Evolutionary conservation across 2,888 invertebrate species (phyloP).

Genomic region (Amblyjoppa proteus): DNA sequence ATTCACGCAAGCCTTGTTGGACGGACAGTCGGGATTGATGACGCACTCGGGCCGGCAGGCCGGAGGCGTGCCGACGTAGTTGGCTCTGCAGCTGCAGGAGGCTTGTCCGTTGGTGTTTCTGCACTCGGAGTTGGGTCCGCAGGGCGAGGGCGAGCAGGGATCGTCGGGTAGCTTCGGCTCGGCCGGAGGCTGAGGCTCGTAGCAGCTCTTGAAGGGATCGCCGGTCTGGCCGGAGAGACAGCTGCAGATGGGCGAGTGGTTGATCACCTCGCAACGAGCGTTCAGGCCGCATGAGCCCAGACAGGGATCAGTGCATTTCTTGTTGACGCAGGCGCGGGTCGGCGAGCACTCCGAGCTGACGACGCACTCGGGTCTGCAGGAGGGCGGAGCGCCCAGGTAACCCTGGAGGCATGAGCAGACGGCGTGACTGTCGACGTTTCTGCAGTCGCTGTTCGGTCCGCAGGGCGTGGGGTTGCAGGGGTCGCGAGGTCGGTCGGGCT

Average conservation of each 20-base stretch:
- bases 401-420: constrained; percentile 85
- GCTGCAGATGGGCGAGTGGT: constrained; percentile 86
- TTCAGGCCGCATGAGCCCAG: constrained; percentile 85
- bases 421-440: constrained; percentile 83
- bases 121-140: constrained; percentile 93
- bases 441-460: constrained; percentile 84
- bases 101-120: constrained; percentile 88
- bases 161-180: constrained; percentile 83
- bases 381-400: constrained; percentile 85
- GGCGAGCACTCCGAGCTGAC: constrained; percentile 85
- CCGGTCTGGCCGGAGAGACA: constrained; percentile 86
- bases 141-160: constrained; percentile 92
- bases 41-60: constrained; percentile 94
- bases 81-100: constrained; percentile 91
- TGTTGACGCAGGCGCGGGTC: constrained; percentile 89
- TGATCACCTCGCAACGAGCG: constrained; percentile 87
- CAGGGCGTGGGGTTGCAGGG: constrained; percentile 84
- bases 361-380: constrained; percentile 84
- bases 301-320: constrained; percentile 90
- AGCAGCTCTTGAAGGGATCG: constrained; percentile 92
- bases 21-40: constrained; percentile 92
- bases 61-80: constrained; percentile 92
- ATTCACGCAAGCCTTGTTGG: constrained; percentile 92
- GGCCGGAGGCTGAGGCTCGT: constrained; percentile 85
- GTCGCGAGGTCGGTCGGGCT: constrained; percentile 72